Conservation (phyloP, 2,888 invertebrate genomes). For the Nematopogon swammerdamellus region DNA sequence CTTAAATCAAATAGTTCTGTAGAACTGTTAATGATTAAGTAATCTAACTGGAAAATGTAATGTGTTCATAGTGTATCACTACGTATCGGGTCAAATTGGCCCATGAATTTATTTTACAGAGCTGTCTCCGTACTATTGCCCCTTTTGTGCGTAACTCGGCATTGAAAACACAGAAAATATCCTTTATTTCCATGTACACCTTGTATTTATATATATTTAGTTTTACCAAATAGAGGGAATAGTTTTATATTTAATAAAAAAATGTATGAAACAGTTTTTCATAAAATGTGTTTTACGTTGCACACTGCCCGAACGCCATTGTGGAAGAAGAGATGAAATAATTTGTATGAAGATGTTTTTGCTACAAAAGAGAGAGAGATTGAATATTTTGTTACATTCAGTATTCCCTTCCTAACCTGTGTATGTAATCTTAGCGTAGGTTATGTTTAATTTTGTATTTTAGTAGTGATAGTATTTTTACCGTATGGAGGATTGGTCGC, state of each 20-base stretch:
- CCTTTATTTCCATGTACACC: too few species aligned
- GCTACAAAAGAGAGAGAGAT: not conserved
- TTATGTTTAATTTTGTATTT: conserved; percentile 51
- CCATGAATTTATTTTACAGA: too few species aligned
- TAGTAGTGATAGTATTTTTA: conserved; percentile 21
- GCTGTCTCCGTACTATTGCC: too few species aligned
- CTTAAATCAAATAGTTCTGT: not conserved
- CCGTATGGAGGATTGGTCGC: conserved; percentile 45
- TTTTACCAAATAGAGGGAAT: too few species aligned
- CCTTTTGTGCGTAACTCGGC: too few species aligned
- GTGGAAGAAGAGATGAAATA: not conserved
- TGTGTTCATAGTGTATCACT: not conserved
- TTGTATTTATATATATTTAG: too few species aligned
- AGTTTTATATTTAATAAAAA: too few species aligned
- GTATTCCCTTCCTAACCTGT: conserved; percentile 50
- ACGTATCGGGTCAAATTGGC: too few species aligned
- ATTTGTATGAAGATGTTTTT: not conserved
- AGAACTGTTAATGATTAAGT: not conserved
- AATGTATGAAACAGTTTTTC: too few species aligned
- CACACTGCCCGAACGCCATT: too few species aligned
- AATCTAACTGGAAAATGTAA: not conserved
- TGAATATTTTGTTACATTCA: conserved; percentile 35
- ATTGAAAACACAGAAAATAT: too few species aligned
- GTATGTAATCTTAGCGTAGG: conserved; percentile 23
- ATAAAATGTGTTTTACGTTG: too few species aligned